Conservation (phyloP, 2,888 invertebrate species). For the Pammene fasciana region DNA sequence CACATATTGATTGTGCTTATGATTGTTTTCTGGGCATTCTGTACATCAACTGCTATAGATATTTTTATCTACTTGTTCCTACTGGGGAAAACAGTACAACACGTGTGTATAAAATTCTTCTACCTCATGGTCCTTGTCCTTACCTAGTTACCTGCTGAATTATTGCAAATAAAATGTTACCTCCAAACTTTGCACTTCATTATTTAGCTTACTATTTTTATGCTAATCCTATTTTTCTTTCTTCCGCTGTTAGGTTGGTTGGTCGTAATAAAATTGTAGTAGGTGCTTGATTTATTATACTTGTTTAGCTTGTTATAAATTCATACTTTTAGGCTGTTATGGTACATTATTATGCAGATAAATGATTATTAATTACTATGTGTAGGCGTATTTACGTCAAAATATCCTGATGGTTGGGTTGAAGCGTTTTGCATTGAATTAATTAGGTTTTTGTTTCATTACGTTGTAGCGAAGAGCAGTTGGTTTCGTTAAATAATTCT, state of each 20-base stretch:
- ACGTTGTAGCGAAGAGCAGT: background rate
- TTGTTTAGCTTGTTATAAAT: constrained; percentile 33
- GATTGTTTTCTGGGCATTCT: no score
- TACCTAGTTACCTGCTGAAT: no score
- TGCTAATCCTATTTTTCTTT: constrained; percentile 31
- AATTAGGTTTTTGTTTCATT: background rate
- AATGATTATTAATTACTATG: constrained; percentile 34
- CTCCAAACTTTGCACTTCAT: background rate
- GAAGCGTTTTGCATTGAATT: background rate
- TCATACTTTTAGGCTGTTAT: constrained; percentile 22
- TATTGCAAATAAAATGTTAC: background rate
- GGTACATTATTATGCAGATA: constrained; percentile 32
- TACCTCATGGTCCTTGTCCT: no score
- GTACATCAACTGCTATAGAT: no score
- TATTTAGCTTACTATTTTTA: constrained; percentile 20
- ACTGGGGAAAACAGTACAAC: no score
- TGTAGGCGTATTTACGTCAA: constrained; percentile 29
- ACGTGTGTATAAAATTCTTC: no score
- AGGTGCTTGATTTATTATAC: constrained; percentile 35
- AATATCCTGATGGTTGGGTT: constrained; percentile 26
- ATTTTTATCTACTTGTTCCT: no score
- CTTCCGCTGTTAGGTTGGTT: constrained; percentile 20
- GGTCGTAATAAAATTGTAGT: constrained; percentile 32
- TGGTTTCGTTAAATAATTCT: no score
- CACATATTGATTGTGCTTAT: no score